A percentile compares a stretch with the other conserved stretches of the same genome.
Evolutionary conservation across 2,888 invertebrate genomes (phyloP).

Genomic region (Poecilobothrus nobilitatus): DNA sequence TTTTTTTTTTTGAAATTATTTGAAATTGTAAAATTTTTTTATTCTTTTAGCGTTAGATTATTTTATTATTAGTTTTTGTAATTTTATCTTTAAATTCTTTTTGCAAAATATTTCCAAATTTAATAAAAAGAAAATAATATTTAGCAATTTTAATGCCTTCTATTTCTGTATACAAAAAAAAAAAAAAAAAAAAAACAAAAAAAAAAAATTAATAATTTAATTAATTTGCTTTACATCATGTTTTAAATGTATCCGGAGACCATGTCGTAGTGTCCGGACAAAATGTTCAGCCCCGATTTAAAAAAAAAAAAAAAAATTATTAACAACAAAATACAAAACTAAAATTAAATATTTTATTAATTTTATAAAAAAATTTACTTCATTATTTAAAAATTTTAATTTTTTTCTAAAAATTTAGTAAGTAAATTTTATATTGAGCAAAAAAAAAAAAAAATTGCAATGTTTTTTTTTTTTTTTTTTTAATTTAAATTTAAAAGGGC

Average conservation of each 20-base stretch:
- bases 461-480: too few relatives aligned
- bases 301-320: conserved; percentile 9
- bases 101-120: too few relatives aligned
- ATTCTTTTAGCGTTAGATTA: too few relatives aligned
- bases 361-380: background rate
- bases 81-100: too few relatives aligned
- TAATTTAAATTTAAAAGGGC: conserved; percentile 16
- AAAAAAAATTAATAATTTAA: background rate
- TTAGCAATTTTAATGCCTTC: background rate
- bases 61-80: too few relatives aligned
- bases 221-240: background rate
- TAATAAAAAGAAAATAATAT: background rate
- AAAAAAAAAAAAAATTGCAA: background rate
- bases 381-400: background rate
- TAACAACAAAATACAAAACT: background rate
- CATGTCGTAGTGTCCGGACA: conserved; percentile 22
- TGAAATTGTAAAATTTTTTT: too few relatives aligned
- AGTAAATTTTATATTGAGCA: too few relatives aligned
- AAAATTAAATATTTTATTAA: background rate
- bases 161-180: background rate
- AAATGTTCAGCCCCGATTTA: conserved; percentile 22
- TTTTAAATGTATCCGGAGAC: conserved; percentile 13
- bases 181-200: background rate
- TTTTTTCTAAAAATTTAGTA: background rate
- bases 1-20: background rate